A percentile compares a stretch with the other conserved stretches of the same genome.
phyloP scores from a whole-genome alignment of 2,113 vertebrate genomes.

The Corapipo altera region DNA sequence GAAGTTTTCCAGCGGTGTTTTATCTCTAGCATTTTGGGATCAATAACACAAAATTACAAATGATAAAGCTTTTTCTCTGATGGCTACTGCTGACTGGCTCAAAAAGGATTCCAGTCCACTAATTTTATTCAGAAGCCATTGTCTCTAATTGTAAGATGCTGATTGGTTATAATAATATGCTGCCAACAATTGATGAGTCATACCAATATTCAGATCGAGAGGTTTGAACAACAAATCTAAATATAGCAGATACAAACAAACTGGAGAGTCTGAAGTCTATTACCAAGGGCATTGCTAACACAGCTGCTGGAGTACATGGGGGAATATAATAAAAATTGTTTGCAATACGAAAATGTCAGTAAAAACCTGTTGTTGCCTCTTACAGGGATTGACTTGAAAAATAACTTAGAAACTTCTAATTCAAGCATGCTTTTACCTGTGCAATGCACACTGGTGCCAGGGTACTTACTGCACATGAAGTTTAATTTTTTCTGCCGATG shows the following conservation, averaged over 20 bases:
- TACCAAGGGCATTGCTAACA: background rate
- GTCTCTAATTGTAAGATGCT: slow-evolving; percentile 15
- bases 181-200: slow-evolving; percentile 1
- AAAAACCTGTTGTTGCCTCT: background rate
- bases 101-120: background rate
- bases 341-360: background rate
- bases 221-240: slow-evolving; percentile 3
- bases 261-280: background rate
- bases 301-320: background rate
- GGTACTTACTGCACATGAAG: background rate
- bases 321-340: background rate
- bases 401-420: background rate
- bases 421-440: background rate
- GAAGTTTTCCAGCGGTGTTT: slow-evolving; percentile 21
- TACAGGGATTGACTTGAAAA: background rate
- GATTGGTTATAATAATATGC: slow-evolving; percentile 28
- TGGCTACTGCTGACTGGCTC: background rate
- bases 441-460: background rate
- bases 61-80: background rate
- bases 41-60: slow-evolving; percentile 33
- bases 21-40: slow-evolving; percentile 23
- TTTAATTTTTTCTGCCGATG: background rate
- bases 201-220: slow-evolving; percentile 6
- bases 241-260: background rate
- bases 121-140: background rate